Evolutionary conservation across 1,140 invertebrate species (phyloP).

Genomic region (Ditylenchus dipsaci): DNA sequence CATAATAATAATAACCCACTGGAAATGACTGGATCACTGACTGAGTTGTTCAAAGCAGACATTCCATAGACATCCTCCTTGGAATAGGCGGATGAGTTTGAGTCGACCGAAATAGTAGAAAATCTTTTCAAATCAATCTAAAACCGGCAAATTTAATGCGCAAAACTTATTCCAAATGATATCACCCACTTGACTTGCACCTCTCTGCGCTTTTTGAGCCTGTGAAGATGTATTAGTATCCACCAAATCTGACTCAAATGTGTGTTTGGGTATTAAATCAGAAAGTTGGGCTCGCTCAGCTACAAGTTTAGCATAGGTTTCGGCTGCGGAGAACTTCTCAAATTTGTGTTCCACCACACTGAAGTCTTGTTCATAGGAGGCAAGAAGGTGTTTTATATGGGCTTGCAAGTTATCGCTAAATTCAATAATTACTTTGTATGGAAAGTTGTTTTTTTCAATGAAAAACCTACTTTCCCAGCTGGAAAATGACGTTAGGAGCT

Average conservation of each 20-base stretch:
- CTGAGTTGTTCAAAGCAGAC: not conserved
- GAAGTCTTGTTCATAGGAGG: constrained; percentile 4
- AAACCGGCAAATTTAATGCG: not conserved
- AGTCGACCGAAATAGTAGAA: not conserved
- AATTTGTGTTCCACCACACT: not conserved
- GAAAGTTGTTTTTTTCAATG: no score
- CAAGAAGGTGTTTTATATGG: constrained; percentile 1
- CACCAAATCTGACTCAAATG: constrained; percentile 4
- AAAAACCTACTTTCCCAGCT: no score
- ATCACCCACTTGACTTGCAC: not conserved
- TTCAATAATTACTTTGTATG: no score
- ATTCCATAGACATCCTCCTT: not conserved
- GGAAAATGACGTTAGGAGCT: not conserved
- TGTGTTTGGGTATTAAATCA: not conserved
- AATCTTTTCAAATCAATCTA: constrained; percentile 13
- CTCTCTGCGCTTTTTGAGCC: not conserved
- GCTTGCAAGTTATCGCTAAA: not conserved
- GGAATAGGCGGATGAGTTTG: not conserved
- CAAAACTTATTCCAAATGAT: not conserved
- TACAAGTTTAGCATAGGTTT: not conserved
- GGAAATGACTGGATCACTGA: not conserved
- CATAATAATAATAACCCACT: no score
- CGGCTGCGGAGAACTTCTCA: not conserved
- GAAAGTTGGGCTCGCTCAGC: not conserved
- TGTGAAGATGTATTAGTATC: not conserved